A percentile compares a stretch with the other conserved stretches of the same genome.
phyloP scores from a whole-genome alignment of 2,113 vertebrate species.

The Edolisoma coerulescens region DNA sequence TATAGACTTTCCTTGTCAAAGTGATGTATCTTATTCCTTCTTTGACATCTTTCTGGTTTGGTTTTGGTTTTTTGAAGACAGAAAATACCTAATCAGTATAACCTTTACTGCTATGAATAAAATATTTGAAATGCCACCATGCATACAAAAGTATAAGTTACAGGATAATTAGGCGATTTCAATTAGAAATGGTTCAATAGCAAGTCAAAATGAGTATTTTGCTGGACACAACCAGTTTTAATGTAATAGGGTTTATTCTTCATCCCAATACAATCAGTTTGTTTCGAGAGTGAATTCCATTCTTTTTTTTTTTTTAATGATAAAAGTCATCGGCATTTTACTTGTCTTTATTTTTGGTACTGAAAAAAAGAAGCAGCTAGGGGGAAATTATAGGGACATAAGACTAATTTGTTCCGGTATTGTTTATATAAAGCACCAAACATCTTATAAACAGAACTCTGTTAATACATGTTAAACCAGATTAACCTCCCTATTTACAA shows the following conservation, averaged over 20 bases:
- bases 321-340: background rate
- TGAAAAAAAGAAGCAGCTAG: background rate
- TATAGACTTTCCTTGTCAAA: slow-evolving; percentile 51
- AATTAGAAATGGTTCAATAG: background rate
- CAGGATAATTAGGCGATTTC: background rate
- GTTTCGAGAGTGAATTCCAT: background rate
- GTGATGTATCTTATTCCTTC: slow-evolving; percentile 52
- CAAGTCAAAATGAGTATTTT: background rate
- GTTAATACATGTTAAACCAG: background rate
- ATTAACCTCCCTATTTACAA: background rate
- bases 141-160: background rate
- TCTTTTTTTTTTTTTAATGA: background rate
- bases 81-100: slow-evolving; percentile 1
- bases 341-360: background rate
- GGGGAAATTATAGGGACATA: background rate
- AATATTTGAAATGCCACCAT: slow-evolving; percentile 37
- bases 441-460: background rate
- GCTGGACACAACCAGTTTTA: background rate
- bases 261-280: background rate
- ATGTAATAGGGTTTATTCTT: background rate
- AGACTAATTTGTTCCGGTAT: background rate
- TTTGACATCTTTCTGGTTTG: background rate
- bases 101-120: slow-evolving; percentile 42
- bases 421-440: background rate
- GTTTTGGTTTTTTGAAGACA: background rate